Conservation (phyloP, 2,113 vertebrate species). For the Callopanchax toddi region DNA sequence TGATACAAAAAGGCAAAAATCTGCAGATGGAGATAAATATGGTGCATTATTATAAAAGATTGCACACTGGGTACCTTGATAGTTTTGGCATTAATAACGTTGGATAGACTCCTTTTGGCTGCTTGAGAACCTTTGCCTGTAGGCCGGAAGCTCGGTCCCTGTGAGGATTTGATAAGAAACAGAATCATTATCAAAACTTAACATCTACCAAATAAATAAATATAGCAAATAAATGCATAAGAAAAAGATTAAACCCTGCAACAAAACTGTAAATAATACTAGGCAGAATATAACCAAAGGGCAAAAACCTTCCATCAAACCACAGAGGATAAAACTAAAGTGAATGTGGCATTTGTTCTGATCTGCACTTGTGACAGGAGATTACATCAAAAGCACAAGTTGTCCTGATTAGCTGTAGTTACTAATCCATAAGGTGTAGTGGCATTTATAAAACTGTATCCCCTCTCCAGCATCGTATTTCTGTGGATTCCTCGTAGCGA, state of each 20-base stretch:
- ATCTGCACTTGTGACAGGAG: conserved; percentile 12
- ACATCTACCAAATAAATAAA: conserved; percentile 22
- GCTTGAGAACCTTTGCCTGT: conserved; percentile 24
- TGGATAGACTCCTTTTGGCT: conserved; percentile 63
- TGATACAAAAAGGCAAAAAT: conserved; percentile 3
- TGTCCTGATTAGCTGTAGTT: conserved; percentile 16
- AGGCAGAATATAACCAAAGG: conserved; percentile 13
- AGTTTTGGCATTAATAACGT: conserved; percentile 73
- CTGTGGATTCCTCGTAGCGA: not conserved
- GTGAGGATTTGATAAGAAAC: conserved; percentile 59
- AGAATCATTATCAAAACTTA: conserved; percentile 33
- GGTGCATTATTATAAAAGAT: conserved; percentile 3
- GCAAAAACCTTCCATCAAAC: not conserved
- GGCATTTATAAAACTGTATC: conserved; percentile 21
- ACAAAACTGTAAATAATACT: conserved; percentile 28
- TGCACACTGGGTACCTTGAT: conserved; percentile 82
- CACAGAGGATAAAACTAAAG: conserved; percentile 21
- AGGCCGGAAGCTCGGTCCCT: conserved; percentile 76
- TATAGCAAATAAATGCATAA: not conserved
- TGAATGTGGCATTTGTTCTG: conserved; percentile 25
- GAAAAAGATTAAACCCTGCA: conserved; percentile 13
- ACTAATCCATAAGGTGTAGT: conserved; percentile 2
- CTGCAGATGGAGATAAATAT: conserved; percentile 25
- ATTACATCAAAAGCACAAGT: conserved; percentile 1
- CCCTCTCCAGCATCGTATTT: not conserved